Evolutionary conservation across 2,888 invertebrate genomes (phyloP), one percentile per base, ranked within the genome.

Genomic region (Timandra comae): DNA sequence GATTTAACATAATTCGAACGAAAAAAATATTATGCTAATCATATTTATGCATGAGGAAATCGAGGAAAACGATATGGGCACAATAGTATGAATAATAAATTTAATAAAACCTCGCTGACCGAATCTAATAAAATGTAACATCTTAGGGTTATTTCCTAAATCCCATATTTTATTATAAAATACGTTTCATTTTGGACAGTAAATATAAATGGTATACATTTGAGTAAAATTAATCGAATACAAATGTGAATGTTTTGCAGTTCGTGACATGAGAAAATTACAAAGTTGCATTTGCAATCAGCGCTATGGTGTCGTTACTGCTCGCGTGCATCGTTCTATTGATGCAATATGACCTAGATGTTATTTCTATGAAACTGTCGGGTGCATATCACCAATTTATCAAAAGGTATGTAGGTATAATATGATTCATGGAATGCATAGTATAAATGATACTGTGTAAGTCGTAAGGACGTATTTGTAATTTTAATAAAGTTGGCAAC

Each of bases 321-420:
- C 58, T 74, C 43, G 75, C 75, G 75, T 76, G 76, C 71, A 74
- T 77, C 65, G 69, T 63, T 64, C 60, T 66, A 72, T 75, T 78
- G 73, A 77, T 73, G 77, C 74, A 79, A 79, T 65, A 63, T 67
- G 78, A 77, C 79, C 77, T 62, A 78, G 61, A 73, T 79, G 56
- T 62, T 60, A 63, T 66, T 73, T 72, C 71, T 59, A 67, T 70
- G 71, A 71, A 75, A 63, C 59, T 50, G 52, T 55, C 56, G 56
- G 55, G 54, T 50, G 7, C 13, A 24, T 33, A 35, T 42, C 41
- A 42, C 35, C 36, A 32, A 28, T 29, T 29, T 35, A 43, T 27
- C 26, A 7, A 31, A 27, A 29, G 6, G 19, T 3, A 29, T 2
- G 29, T 23, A 29, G 6, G 19, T 3, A 29, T 2, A 22, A n/a